Conservation (phyloP, 2,888 invertebrate species). For the Cryptus armator region DNA sequence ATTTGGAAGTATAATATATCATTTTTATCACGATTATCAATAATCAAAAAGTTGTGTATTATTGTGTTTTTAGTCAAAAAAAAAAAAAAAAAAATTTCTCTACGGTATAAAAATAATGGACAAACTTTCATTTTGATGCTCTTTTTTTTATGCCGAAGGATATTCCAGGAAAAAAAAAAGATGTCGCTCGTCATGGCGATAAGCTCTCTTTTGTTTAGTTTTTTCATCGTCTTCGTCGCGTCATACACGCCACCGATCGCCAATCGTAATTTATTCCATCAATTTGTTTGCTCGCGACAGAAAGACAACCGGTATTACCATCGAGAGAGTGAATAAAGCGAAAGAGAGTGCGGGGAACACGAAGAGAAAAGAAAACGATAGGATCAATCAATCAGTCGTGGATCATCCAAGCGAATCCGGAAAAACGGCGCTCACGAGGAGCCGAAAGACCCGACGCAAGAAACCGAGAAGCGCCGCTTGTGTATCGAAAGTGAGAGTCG, state of each 20-base stretch:
- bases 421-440: slow-evolving; percentile 75
- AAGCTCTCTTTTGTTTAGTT: slow-evolving; percentile 53
- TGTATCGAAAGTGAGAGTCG: slow-evolving; percentile 74
- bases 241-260: slow-evolving; percentile 22
- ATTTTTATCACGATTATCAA: background rate
- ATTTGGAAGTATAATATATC: no score
- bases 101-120: background rate
- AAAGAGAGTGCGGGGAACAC: background rate
- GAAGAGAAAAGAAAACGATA: background rate
- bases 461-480: slow-evolving; percentile 75
- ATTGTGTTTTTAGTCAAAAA: background rate
- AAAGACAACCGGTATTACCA: slow-evolving; percentile 6
- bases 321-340: background rate
- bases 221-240: slow-evolving; percentile 21
- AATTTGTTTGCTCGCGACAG: background rate
- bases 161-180: slow-evolving; percentile 16
- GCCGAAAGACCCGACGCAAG: slow-evolving; percentile 80
- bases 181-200: slow-evolving; percentile 59
- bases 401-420: slow-evolving; percentile 73
- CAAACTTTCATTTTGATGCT: background rate
- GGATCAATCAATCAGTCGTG: slow-evolving; percentile 69
- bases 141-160: background rate
- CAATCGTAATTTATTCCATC: slow-evolving; percentile 44
- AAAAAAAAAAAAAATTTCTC: slow-evolving; percentile 2
- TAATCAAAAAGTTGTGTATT: no score